Evolutionary conservation across 2,797 vertebrate species (phyloP).

Genomic region (Sparus aurata): DNA sequence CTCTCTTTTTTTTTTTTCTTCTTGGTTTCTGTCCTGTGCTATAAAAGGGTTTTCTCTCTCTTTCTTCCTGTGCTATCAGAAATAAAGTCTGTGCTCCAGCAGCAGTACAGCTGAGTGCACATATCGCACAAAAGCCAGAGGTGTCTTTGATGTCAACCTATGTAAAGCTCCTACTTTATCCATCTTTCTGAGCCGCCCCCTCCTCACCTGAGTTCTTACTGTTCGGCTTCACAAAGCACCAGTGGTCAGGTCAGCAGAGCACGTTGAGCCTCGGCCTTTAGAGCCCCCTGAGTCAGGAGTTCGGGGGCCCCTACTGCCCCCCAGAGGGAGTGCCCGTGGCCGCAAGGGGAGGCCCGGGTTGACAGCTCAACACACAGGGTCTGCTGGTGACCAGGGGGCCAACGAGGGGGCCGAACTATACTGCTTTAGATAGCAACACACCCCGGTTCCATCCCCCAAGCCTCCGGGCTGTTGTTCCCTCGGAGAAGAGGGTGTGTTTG

Average conservation of each 20-base stretch:
- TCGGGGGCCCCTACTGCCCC: conserved; percentile 63
- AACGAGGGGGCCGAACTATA: conserved; percentile 72
- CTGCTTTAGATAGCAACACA: conserved; percentile 78
- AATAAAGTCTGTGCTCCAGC: conserved; percentile 38
- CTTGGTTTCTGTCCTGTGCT: conserved; percentile 21
- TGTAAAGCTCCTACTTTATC: conserved; percentile 63
- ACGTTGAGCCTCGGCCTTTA: conserved; percentile 45
- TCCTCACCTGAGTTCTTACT: conserved; percentile 67
- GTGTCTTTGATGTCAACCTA: conserved; percentile 68
- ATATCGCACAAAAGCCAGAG: conserved; percentile 55
- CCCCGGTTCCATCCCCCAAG: conserved; percentile 77
- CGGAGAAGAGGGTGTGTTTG: conserved; percentile 82
- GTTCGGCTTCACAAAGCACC: conserved; percentile 71
- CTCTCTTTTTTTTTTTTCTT: conserved; percentile 39
- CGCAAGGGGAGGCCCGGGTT: conserved; percentile 80
- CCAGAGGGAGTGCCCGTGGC: conserved; percentile 73
- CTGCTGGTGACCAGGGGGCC: conserved; percentile 85
- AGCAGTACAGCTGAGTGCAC: conserved; percentile 62
- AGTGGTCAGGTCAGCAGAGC: conserved; percentile 64
- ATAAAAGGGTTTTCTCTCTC: conserved; percentile 32
- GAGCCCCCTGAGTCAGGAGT: conserved; percentile 54
- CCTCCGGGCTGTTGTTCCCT: conserved; percentile 76
- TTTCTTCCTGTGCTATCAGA: conserved; percentile 29
- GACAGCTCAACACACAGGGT: conserved; percentile 85
- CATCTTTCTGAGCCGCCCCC: conserved; percentile 45